Evolutionary conservation across 2,888 invertebrate genomes (phyloP), one percentile per base, ranked within the genome.

Genomic region (Meteorus cinctellus): DNA sequence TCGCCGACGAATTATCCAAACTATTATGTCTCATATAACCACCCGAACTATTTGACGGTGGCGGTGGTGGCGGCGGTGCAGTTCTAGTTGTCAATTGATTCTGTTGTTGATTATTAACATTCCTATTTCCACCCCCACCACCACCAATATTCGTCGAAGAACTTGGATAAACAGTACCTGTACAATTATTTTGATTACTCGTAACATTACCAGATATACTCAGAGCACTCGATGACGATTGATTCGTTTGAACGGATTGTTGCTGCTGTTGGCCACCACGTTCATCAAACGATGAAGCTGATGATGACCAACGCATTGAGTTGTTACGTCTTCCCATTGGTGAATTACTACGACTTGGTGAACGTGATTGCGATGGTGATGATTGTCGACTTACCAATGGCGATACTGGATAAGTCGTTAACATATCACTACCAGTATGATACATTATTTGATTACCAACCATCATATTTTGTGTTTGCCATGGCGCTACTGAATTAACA

Each of bases 361-460:
- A 88, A 75, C 89, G 86, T 84, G 95, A 96, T 87, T 95, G 95
- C 78, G 94, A 94, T 65, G 96, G 96, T 63, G 96, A 96, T 71
- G 95, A 94, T 83, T 93, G 92, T 81, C 93, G 93, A 85, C 93
- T 94, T 86, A 95, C 92, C 89, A 94, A 92, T 14, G 95, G 95
- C 68, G 95, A 95, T 78, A 93, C 90, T 71, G 94, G 92, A 83
- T 88, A 89, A 82, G 86, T 83, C 82, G 88, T 8, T 19, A 55
- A 80, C 78, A 87, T 81, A 36, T 89, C 89, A 67, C 83, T 83
- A 24, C 86, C 24, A 55, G 8, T 82, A 27, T 88, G 89, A 80
- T 89, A 89, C 84, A 89, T 85, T 75, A 87, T 80, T 78, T 87
- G 89, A 80, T 88, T 89, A 60, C 79, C 79, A 14, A 87, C 85